Evolutionary conservation across 2,113 vertebrate species (phyloP).

Genomic region (Urocitellus parryii): DNA sequence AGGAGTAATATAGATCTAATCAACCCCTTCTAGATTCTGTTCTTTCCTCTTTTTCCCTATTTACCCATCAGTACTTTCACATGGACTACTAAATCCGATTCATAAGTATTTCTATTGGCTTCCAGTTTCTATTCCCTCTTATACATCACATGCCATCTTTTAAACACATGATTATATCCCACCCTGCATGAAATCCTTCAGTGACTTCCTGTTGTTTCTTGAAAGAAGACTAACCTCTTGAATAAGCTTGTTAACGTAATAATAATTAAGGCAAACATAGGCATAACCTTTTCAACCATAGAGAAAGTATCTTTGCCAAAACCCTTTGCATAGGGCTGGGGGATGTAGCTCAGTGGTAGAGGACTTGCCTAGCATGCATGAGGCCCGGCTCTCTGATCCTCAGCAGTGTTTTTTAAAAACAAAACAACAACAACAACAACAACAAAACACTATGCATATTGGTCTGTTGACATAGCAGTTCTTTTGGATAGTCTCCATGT

Average conservation of each 20-base stretch:
- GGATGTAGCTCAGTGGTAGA: background rate
- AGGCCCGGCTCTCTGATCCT: background rate
- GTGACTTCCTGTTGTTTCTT: background rate
- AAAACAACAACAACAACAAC: background rate
- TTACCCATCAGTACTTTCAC: conserved; percentile 3
- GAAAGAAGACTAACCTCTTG: conserved; percentile 47
- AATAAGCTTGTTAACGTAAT: conserved; percentile 47
- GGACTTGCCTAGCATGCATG: background rate
- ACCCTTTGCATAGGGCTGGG: background rate
- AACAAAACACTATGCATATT: background rate
- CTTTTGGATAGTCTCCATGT: background rate
- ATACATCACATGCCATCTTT: background rate
- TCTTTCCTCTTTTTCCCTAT: conserved; percentile 46
- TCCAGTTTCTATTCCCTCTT: background rate
- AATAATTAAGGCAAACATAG: conserved; percentile 61
- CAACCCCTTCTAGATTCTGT: conserved; percentile 1
- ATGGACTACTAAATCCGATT: conserved; percentile 17
- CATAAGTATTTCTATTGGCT: conserved; percentile 36
- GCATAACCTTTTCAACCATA: background rate
- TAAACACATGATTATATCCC: conserved; percentile 34
- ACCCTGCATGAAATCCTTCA: conserved; percentile 1
- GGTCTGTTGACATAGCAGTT: background rate
- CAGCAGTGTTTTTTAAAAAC: background rate
- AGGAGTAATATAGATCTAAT: background rate
- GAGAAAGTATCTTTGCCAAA: conserved; percentile 55